phyloP scores from a whole-genome alignment of 2,797 vertebrate species.

The Kryptopterus vitreolus region DNA sequence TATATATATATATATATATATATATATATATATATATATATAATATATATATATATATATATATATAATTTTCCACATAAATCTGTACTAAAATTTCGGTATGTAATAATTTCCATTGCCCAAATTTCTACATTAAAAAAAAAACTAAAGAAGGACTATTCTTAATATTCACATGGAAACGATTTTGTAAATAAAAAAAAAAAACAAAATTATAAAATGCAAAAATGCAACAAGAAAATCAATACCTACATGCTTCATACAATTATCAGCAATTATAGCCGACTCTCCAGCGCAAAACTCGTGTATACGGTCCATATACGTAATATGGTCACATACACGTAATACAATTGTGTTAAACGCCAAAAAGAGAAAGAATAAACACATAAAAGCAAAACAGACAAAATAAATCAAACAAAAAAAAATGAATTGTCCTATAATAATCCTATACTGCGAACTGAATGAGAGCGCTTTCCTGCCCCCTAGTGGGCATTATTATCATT shows the following conservation, averaged over 20 bases:
- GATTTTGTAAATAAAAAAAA: background rate
- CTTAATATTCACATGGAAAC: background rate
- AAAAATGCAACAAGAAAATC: background rate
- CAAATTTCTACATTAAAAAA: background rate
- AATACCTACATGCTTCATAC: background rate
- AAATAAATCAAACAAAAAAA: background rate
- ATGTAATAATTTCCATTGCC: too few species aligned
- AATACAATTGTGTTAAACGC: background rate
- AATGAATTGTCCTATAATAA: background rate
- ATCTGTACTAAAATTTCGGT: too few species aligned
- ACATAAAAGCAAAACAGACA: background rate
- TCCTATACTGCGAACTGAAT: background rate
- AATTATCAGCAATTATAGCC: too few species aligned
- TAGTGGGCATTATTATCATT: background rate
- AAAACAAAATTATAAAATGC: background rate
- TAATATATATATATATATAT: too few species aligned
- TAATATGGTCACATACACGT: background rate
- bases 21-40: too few species aligned
- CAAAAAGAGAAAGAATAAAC: background rate
- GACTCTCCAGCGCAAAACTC: too few species aligned
- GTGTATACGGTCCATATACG: too few species aligned
- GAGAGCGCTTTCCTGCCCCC: conserved; percentile 25
- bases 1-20: too few species aligned
- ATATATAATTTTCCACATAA: too few species aligned
- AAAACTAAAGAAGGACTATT: background rate